Conservation (phyloP, 2,888 invertebrate species). For the Rhingia campestris region DNA sequence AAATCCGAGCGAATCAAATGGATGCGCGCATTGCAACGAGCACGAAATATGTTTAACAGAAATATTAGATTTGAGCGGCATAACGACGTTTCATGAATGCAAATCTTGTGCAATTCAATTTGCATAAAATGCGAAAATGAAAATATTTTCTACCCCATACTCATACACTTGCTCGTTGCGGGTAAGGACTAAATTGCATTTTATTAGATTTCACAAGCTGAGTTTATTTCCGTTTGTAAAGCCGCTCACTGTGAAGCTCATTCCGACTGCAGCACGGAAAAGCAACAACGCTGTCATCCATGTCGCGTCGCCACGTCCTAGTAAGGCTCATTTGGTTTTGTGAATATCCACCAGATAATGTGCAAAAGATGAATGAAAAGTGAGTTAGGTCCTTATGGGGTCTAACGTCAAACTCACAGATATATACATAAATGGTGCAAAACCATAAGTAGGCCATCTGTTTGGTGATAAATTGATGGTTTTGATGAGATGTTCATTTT, state of each 20-base stretch:
- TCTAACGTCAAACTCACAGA: not conserved
- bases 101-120: constrained; percentile 73
- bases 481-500: not conserved
- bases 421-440: not conserved
- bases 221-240: constrained; percentile 71
- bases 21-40: constrained; percentile 72
- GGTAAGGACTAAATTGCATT: constrained; percentile 67
- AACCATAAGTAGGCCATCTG: constrained; percentile 18
- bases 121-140: constrained; percentile 72
- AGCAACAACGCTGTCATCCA: constrained; percentile 15
- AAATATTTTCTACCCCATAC: constrained; percentile 52
- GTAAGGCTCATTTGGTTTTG: constrained; percentile 58
- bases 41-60: constrained; percentile 73
- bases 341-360: constrained; percentile 42
- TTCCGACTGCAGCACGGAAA: not conserved
- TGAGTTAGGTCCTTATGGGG: constrained; percentile 14
- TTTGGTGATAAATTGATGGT: constrained; percentile 27
- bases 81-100: constrained; percentile 72
- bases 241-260: constrained; percentile 20
- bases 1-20: constrained; percentile 72
- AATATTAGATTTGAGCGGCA: constrained; percentile 73
- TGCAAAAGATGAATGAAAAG: constrained; percentile 42
- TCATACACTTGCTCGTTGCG: constrained; percentile 5
- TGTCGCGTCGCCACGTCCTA: not conserved
- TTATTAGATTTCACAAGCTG: constrained; percentile 71